phyloP scores from a whole-genome alignment of 2,888 invertebrate genomes.

The Bombylius discolor region DNA sequence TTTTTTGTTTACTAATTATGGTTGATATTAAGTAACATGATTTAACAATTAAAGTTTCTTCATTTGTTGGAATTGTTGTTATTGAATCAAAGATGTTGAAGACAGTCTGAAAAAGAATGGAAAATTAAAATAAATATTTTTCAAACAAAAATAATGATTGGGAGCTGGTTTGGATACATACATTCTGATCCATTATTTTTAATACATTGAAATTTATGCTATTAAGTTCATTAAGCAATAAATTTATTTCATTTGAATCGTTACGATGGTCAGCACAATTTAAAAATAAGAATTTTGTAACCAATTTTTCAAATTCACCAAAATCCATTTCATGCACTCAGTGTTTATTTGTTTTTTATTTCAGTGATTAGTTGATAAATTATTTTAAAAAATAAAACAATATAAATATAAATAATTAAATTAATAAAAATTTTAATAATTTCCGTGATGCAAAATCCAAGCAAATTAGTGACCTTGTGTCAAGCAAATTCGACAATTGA shows the following conservation, averaged over 20 bases:
- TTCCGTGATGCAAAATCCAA: too few species aligned
- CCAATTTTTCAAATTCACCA: conserved; percentile 16
- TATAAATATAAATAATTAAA: too few species aligned
- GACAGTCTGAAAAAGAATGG: conserved; percentile 3
- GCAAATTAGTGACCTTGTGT: too few species aligned
- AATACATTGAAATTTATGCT: conserved; percentile 44
- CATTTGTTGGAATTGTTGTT: conserved; percentile 29
- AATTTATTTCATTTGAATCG: conserved; percentile 40
- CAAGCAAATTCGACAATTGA: too few species aligned
- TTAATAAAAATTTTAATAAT: too few species aligned
- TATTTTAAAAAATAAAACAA: too few species aligned
- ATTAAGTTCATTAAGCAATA: conserved; percentile 48
- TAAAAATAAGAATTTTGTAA: conserved; percentile 26
- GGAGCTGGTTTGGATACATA: background rate
- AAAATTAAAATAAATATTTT: too few species aligned
- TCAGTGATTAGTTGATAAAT: too few species aligned
- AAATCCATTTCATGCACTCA: conserved; percentile 9
- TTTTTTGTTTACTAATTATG: conserved; percentile 42
- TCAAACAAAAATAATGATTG: too few species aligned
- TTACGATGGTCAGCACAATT: conserved; percentile 24
- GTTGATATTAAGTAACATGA: conserved; percentile 44
- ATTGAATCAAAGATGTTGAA: conserved; percentile 15
- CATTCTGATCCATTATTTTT: conserved; percentile 17
- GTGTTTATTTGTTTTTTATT: too few species aligned
- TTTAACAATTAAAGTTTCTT: conserved; percentile 44